A percentile compares a stretch with the other conserved stretches of the same genome.
phyloP scores from a whole-genome alignment of 2,888 invertebrate species.

The Rhorus exstirpatorius region DNA sequence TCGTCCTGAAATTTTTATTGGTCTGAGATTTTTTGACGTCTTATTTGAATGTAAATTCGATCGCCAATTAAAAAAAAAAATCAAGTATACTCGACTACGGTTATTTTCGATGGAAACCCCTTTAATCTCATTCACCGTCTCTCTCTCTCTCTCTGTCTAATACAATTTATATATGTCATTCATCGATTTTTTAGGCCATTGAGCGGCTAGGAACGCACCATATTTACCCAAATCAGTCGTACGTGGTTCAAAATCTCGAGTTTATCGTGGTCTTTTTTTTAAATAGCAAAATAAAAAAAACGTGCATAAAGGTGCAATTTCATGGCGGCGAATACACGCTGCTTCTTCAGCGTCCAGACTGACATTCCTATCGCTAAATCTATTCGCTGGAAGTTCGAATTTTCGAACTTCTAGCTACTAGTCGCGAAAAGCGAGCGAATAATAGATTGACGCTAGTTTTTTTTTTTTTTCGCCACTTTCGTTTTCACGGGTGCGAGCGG shows the following conservation, averaged over 20 bases:
- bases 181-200: conserved; percentile 62
- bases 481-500: no score
- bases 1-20: no score
- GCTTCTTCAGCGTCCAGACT: no score
- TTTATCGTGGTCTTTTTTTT: conserved; percentile 13
- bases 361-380: no score
- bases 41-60: not conserved
- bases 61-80: not conserved
- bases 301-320: no score
- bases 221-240: conserved; percentile 33
- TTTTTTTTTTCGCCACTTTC: no score
- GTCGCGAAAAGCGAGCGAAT: no score
- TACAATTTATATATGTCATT: conserved; percentile 26
- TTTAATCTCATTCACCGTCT: conserved; percentile 20
- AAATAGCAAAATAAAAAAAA: conserved; percentile 24
- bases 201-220: conserved; percentile 59
- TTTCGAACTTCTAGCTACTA: no score
- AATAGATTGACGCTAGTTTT: no score
- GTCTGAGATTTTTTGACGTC: no score
- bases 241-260: conserved; percentile 34
- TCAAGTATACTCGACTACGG: not conserved
- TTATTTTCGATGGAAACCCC: not conserved
- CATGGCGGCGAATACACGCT: no score
- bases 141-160: conserved; percentile 9
- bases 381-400: no score